These are phyloP conservation scores for Cynodonichthys magdalenae DNA, from an alignment of 2,797 vertebrate genomes.

Conservation along the genomic window DNA sequence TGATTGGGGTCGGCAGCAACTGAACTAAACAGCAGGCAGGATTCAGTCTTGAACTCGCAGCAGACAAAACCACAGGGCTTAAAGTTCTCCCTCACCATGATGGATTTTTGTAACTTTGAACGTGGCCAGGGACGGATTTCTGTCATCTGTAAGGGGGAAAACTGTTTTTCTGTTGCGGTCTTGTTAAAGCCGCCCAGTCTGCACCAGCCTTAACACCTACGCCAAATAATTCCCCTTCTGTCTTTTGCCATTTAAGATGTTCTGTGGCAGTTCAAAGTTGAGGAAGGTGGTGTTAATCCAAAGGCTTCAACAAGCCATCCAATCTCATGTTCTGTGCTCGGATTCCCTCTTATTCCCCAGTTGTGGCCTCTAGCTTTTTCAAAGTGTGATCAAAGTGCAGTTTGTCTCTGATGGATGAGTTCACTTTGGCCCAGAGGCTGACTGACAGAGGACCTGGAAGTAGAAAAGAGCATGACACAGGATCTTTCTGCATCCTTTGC, in stretches of 20 bases:
- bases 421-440: conserved; percentile 52
- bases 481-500: conserved; percentile 47
- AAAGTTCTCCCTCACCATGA: too few species aligned
- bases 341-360: conserved; percentile 39
- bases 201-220: too few species aligned
- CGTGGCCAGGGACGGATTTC: too few species aligned
- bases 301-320: conserved; percentile 34
- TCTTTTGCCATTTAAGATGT: conserved; percentile 65
- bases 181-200: too few species aligned
- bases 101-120: too few species aligned
- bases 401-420: conserved; percentile 72
- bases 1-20: too few species aligned
- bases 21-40: too few species aligned
- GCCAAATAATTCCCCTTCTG: conserved; percentile 66
- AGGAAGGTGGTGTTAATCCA: conserved; percentile 70
- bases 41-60: too few species aligned
- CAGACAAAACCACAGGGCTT: too few species aligned
- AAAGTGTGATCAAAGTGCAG: conserved; percentile 80
- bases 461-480: conserved; percentile 58
- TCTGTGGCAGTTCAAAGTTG: conserved; percentile 78
- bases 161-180: too few species aligned
- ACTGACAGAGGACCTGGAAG: conserved; percentile 68
- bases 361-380: conserved; percentile 60
- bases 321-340: conserved; percentile 40
- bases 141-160: too few species aligned